Percentiles rank a stretch among this genome's conserved stretches.
Conservation (phyloP, 2,797 vertebrate genomes). For the Thaleichthys pacificus region DNA sequence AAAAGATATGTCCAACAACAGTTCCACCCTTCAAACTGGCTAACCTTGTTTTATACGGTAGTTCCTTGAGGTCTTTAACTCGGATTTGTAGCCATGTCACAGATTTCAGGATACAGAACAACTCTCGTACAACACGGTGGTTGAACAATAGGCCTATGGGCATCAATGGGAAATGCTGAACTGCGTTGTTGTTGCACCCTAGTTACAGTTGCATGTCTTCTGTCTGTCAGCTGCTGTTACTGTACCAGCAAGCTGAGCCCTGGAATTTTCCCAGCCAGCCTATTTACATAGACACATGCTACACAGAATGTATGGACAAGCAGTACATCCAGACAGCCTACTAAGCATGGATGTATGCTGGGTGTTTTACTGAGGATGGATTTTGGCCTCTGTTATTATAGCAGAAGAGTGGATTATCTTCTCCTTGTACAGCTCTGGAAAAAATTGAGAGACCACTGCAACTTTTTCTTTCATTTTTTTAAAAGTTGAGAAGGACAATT, state of each 20-base stretch:
- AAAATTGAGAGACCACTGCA: background rate
- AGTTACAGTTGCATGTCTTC: conserved; percentile 41
- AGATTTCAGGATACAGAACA: background rate
- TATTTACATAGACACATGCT: conserved; percentile 44
- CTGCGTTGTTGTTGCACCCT: background rate
- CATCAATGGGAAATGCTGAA: no score
- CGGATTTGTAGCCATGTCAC: no score
- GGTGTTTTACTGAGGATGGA: background rate
- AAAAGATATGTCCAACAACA: background rate
- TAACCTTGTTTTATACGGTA: background rate
- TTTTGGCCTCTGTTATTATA: background rate
- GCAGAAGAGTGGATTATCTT: no score
- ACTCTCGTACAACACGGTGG: background rate
- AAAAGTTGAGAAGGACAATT: no score
- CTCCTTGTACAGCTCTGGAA: background rate
- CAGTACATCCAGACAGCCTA: conserved; percentile 10
- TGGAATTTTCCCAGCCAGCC: conserved; percentile 67
- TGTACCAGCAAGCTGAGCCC: conserved; percentile 55
- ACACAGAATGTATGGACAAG: conserved; percentile 8
- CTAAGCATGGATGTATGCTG: background rate
- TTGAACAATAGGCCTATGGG: background rate
- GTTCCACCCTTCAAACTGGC: background rate
- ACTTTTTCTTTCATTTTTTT: no score
- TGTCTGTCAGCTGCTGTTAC: conserved; percentile 64
- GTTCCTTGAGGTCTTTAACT: background rate